phyloP scores from a whole-genome alignment of 2,113 vertebrate genomes.

The Tenrec ecaudatus region DNA sequence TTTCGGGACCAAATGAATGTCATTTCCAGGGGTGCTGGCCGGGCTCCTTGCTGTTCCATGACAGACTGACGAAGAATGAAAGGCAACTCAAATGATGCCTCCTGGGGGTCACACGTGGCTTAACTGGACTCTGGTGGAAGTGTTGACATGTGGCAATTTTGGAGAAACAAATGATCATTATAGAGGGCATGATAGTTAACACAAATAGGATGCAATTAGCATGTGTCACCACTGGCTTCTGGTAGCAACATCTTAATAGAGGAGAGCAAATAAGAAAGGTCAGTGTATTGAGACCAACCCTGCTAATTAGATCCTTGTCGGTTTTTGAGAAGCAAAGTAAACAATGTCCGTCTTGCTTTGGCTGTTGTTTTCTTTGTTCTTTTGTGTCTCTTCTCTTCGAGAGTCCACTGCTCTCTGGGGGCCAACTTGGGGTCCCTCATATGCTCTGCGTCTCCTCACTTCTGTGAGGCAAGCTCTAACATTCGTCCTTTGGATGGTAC shows the following conservation, averaged over 20 bases:
- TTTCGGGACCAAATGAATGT: constrained; percentile 65
- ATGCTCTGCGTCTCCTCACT: constrained; percentile 31
- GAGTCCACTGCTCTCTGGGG: background rate
- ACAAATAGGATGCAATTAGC: constrained; percentile 59
- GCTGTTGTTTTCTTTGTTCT: background rate
- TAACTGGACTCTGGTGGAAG: constrained; percentile 59
- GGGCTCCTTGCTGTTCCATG: constrained; percentile 66
- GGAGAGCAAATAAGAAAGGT: constrained; percentile 69
- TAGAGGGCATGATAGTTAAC: constrained; percentile 25
- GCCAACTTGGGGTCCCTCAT: background rate
- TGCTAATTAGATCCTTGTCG: constrained; percentile 68
- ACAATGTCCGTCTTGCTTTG: constrained; percentile 38
- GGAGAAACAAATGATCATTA: constrained; percentile 75
- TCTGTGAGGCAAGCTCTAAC: constrained; percentile 49
- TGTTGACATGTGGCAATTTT: constrained; percentile 58
- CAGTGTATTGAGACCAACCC: constrained; percentile 40
- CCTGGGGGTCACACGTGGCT: background rate
- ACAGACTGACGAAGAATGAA: constrained; percentile 69
- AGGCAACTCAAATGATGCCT: background rate
- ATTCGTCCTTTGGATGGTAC: constrained; percentile 44
- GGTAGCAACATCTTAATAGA: constrained; percentile 75
- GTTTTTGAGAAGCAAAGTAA: constrained; percentile 48
- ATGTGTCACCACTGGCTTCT: constrained; percentile 67
- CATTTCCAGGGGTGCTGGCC: constrained; percentile 46
- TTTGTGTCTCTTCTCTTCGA: background rate